Evolutionary conservation across 1,140 invertebrate genomes (phyloP).

Genomic region (Lasioglossum albipes): DNA sequence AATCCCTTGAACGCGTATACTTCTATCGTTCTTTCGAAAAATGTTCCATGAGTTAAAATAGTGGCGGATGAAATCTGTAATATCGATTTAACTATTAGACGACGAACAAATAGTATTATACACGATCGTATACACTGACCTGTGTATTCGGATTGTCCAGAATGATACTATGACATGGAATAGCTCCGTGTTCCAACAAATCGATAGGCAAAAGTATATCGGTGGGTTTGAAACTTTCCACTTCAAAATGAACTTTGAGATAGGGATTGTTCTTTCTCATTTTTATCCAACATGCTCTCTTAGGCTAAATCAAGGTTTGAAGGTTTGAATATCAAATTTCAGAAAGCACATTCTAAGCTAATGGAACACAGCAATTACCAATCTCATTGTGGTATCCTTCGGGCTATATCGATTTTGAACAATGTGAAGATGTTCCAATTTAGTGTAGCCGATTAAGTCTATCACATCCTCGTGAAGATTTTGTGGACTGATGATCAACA

Average conservation of each 20-base stretch:
- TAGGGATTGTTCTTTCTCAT: conserved; percentile 81
- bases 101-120: not conserved
- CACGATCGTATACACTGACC: conserved; percentile 70
- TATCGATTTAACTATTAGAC: not conserved
- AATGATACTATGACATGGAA: conserved; percentile 85
- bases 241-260: conserved; percentile 82
- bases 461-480: conserved; percentile 90
- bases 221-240: conserved; percentile 80
- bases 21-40: conserved; percentile 73
- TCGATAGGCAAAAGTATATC: conserved; percentile 77
- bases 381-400: conserved; percentile 76
- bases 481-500: conserved; percentile 88
- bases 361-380: conserved; percentile 68
- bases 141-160: conserved; percentile 84
- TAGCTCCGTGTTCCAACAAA: conserved; percentile 81
- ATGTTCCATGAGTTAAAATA: conserved; percentile 67
- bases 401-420: conserved; percentile 88
- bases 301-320: conserved; percentile 70
- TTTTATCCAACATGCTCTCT: conserved; percentile 79
- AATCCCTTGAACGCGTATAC: conserved; percentile 82
- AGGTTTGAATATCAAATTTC: conserved; percentile 7
- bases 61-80: conserved; percentile 64
- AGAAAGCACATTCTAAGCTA: not conserved
- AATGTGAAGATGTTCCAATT: conserved; percentile 87
- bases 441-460: conserved; percentile 84